Evolutionary conservation across 2,888 invertebrate species (phyloP).

Genomic region (Dinocampus coccinellae): DNA sequence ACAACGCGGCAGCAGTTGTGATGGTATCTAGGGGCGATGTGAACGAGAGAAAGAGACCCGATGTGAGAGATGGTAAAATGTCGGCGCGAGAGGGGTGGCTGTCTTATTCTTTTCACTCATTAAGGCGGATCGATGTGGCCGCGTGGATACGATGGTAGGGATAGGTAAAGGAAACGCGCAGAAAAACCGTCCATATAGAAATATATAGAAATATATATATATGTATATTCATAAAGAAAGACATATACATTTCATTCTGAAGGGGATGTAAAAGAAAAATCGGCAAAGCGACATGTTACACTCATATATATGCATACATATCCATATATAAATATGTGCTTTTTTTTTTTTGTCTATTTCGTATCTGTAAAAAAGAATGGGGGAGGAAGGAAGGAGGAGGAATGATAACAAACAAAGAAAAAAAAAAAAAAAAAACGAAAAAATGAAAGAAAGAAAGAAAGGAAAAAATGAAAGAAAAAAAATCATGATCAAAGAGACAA

Average conservation of each 20-base stretch:
- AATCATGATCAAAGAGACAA: constrained; percentile 30
- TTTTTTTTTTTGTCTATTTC: not conserved
- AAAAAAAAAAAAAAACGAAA: constrained; percentile 29
- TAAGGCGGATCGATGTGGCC: constrained; percentile 69
- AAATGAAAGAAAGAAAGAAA: not conserved
- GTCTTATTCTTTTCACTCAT: constrained; percentile 70
- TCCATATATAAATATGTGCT: not conserved
- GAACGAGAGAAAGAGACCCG: constrained; percentile 27
- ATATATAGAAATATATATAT: not conserved
- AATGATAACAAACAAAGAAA: constrained; percentile 37
- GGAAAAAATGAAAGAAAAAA: constrained; percentile 38
- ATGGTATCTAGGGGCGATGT: constrained; percentile 19
- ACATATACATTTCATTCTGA: not conserved
- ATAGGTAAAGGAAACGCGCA: constrained; percentile 43
- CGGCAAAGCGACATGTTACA: constrained; percentile 30
- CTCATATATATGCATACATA: constrained; percentile 26
- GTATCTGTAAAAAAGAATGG: not conserved
- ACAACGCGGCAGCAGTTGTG: not conserved
- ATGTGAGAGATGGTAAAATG: constrained; percentile 38
- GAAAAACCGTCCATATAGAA: not conserved
- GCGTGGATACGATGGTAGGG: constrained; percentile 53
- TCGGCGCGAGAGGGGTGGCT: constrained; percentile 55
- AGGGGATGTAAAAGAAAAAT: constrained; percentile 13
- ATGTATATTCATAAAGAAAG: not conserved
- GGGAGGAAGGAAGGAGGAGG: not conserved